These are phyloP conservation scores for Potorous gilbertii DNA, from an alignment of 2,797 vertebrate genomes.

Conservation along the genomic window DNA sequence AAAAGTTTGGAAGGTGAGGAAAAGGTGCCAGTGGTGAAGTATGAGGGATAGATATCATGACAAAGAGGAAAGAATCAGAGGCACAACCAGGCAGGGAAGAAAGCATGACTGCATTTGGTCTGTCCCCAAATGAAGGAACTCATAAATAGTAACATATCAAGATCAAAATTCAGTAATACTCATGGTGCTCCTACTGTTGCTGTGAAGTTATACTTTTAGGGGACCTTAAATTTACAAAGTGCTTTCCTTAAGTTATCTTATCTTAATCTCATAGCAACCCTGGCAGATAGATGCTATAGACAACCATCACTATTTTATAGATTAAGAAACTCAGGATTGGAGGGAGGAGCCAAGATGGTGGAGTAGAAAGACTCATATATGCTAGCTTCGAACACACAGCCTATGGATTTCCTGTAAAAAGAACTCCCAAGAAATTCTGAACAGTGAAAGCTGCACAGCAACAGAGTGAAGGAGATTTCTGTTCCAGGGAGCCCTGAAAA, in stretches of 20 bases:
- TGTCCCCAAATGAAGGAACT: not conserved
- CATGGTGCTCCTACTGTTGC: not conserved
- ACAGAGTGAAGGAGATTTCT: no score
- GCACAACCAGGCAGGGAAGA: not conserved
- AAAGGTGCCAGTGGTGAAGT: not conserved
- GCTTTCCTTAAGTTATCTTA: not conserved
- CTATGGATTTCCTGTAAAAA: no score
- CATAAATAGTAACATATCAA: not conserved
- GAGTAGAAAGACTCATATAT: no score
- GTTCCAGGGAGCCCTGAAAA: no score
- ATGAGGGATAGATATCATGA: not conserved
- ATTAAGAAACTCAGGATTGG: not conserved
- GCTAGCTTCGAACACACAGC: no score
- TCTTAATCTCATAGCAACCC: not conserved
- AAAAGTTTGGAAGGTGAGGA: no score
- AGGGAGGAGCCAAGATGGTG: no score
- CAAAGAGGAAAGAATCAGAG: not conserved
- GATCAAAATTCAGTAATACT: not conserved
- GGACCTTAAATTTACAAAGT: not conserved
- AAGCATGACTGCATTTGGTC: not conserved
- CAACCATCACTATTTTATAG: not conserved
- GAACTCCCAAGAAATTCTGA: no score
- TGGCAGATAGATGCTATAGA: not conserved
- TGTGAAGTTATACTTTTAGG: not conserved
- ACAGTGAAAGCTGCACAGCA: no score